Percentiles rank a stretch among this genome's conserved stretches.
Evolutionary conservation across 2,797 vertebrate species (phyloP).

Genomic region (Sebastes diploproa): DNA sequence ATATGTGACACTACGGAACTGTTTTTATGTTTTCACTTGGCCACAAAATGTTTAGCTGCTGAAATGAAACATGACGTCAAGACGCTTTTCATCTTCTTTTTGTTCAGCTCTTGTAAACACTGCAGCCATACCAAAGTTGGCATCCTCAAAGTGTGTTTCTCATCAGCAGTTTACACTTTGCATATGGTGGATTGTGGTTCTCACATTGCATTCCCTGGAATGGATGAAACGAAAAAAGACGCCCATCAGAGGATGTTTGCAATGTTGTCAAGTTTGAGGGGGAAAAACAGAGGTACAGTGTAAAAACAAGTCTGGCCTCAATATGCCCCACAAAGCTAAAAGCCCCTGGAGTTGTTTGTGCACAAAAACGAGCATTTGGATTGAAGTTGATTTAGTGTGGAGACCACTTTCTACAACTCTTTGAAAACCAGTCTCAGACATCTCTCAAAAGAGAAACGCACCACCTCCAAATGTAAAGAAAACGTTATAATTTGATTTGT

Average conservation of each 20-base stretch:
- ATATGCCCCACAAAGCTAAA: conserved; percentile 31
- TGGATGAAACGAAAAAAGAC: conserved; percentile 42
- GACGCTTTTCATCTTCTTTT: conserved; percentile 50
- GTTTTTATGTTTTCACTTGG: conserved; percentile 39
- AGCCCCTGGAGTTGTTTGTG: conserved; percentile 55
- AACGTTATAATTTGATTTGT: not conserved
- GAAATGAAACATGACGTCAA: conserved; percentile 43
- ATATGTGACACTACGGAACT: conserved; percentile 18
- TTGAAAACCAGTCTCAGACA: conserved; percentile 28
- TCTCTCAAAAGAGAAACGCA: conserved; percentile 21
- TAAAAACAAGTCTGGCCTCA: conserved; percentile 62
- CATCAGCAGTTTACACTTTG: conserved; percentile 54
- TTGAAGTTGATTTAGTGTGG: conserved; percentile 34
- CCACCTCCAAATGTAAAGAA: conserved; percentile 29
- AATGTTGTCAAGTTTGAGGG: conserved; percentile 20
- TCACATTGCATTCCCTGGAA: conserved; percentile 25
- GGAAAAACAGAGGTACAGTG: conserved; percentile 5
- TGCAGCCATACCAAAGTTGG: conserved; percentile 10
- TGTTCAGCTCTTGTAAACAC: conserved; percentile 54
- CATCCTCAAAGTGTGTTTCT: conserved; percentile 52
- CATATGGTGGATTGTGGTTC: conserved; percentile 54
- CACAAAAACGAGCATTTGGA: conserved; percentile 29
- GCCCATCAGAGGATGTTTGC: conserved; percentile 61
- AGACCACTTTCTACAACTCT: conserved; percentile 47
- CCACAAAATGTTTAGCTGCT: conserved; percentile 45